Evolutionary conservation across 2,888 invertebrate species (phyloP).

Genomic region (Petrolisthes cinctipes): DNA sequence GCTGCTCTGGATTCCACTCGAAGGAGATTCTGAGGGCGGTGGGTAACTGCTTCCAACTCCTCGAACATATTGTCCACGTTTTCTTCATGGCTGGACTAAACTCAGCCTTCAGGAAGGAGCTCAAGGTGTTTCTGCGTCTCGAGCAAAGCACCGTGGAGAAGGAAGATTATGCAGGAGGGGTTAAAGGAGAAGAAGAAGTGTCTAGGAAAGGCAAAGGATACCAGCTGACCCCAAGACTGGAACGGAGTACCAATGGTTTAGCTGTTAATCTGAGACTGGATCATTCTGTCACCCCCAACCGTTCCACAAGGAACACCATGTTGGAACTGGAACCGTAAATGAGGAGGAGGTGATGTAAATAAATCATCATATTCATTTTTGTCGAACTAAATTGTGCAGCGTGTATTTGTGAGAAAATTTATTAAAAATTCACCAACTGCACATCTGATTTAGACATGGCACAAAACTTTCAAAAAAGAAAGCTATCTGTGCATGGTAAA

Average conservation of each 20-base stretch:
- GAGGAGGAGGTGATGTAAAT: no score
- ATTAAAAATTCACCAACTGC: conserved; percentile 3
- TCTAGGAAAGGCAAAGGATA: background rate
- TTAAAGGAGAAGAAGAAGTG: background rate
- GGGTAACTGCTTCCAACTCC: conserved; percentile 34
- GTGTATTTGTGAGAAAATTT: conserved; percentile 1
- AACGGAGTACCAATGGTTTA: background rate
- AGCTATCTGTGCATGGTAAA: conserved; percentile 3
- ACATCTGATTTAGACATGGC: background rate
- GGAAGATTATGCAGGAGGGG: background rate
- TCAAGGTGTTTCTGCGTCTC: conserved; percentile 29
- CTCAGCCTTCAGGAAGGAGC: conserved; percentile 33
- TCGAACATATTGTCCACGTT: conserved; percentile 37
- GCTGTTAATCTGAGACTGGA: background rate
- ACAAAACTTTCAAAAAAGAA: background rate
- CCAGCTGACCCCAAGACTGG: background rate
- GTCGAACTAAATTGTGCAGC: conserved; percentile 7
- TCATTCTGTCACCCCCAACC: background rate
- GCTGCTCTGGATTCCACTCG: conserved; percentile 17
- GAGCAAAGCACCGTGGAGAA: background rate
- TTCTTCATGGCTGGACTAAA: conserved; percentile 33
- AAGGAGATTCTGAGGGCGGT: conserved; percentile 36
- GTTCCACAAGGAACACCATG: background rate
- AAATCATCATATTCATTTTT: no score
- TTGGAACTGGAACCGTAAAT: background rate